Percentiles rank a stretch among this genome's conserved stretches.
These are phyloP conservation scores for Scomber colias DNA, from an alignment of 2,113 vertebrate species.

Conservation along the genomic window DNA sequence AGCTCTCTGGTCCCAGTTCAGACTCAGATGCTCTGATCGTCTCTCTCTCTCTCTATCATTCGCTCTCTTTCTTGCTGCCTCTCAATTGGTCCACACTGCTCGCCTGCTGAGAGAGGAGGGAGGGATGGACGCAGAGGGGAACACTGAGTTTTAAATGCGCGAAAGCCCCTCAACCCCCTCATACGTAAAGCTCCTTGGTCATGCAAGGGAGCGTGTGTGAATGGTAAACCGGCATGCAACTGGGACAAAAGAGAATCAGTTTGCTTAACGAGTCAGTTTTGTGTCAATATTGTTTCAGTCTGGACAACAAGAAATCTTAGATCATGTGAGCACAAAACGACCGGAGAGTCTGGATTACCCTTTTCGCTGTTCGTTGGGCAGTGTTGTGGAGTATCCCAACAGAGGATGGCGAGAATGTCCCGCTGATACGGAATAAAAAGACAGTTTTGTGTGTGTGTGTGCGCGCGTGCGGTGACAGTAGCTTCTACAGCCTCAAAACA, in stretches of 20 bases:
- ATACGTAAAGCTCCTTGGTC: neutral
- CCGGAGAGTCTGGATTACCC: constrained; percentile 7
- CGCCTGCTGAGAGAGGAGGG: constrained; percentile 9
- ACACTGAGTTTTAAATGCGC: constrained; percentile 52
- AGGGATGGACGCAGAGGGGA: constrained; percentile 17
- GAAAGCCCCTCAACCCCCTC: neutral
- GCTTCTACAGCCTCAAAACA: constrained; percentile 8
- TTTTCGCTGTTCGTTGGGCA: constrained; percentile 1
- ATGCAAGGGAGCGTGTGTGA: neutral
- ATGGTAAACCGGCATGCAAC: neutral
- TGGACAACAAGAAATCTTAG: constrained; percentile 14
- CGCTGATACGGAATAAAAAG: constrained; percentile 31
- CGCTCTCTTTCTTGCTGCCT: constrained; percentile 5
- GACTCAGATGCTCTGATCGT: neutral
- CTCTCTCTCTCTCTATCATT: neutral
- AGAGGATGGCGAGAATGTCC: constrained; percentile 36
- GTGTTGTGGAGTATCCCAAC: constrained; percentile 28
- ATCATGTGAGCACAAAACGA: constrained; percentile 19
- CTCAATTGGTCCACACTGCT: constrained; percentile 60
- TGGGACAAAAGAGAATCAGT: neutral
- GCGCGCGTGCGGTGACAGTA: constrained; percentile 33
- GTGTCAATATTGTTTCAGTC: constrained; percentile 3
- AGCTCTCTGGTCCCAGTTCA: constrained; percentile 31
- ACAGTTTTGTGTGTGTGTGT: neutral
- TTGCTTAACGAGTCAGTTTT: neutral